These are phyloP conservation scores for Prunella himalayana DNA, from an alignment of 2,113 vertebrate genomes.

Conservation along the genomic window DNA sequence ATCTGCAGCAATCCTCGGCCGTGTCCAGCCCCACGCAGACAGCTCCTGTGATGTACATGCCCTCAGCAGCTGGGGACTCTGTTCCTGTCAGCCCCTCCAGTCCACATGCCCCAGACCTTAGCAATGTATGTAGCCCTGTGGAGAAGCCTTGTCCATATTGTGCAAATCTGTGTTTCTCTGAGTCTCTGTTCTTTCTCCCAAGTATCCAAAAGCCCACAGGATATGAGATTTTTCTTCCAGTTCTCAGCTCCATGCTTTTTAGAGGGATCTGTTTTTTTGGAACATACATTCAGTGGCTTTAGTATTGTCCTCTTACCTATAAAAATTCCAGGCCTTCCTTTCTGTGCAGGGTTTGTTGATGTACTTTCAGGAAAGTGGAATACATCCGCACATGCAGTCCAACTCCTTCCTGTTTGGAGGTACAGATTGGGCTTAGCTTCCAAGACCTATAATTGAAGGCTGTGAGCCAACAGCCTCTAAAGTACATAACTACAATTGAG, in stretches of 20 bases:
- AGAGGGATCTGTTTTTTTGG: background rate
- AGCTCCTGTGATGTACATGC: constrained; percentile 77
- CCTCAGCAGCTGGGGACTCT: constrained; percentile 75
- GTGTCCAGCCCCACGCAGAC: constrained; percentile 84
- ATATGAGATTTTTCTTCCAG: background rate
- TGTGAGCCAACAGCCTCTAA: background rate
- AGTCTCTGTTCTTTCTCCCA: background rate
- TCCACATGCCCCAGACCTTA: constrained; percentile 80
- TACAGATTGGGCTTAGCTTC: constrained; percentile 2
- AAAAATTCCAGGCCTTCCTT: constrained; percentile 11
- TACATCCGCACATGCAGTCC: background rate
- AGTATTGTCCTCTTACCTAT: background rate
- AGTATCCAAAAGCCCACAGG: background rate
- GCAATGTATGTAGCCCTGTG: constrained; percentile 70
- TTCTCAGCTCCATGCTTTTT: background rate
- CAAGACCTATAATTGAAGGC: background rate
- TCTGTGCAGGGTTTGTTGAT: constrained; percentile 2
- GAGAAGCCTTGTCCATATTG: background rate
- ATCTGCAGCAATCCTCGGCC: constrained; percentile 79
- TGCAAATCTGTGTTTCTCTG: background rate
- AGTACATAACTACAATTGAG: constrained; percentile 5
- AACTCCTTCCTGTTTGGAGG: constrained; percentile 32
- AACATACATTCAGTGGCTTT: background rate
- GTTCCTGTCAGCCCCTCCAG: constrained; percentile 77
- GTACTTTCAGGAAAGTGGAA: constrained; percentile 10